phyloP scores from a whole-genome alignment of 2,113 vertebrate genomes.

The Xenopus tropicalis region DNA sequence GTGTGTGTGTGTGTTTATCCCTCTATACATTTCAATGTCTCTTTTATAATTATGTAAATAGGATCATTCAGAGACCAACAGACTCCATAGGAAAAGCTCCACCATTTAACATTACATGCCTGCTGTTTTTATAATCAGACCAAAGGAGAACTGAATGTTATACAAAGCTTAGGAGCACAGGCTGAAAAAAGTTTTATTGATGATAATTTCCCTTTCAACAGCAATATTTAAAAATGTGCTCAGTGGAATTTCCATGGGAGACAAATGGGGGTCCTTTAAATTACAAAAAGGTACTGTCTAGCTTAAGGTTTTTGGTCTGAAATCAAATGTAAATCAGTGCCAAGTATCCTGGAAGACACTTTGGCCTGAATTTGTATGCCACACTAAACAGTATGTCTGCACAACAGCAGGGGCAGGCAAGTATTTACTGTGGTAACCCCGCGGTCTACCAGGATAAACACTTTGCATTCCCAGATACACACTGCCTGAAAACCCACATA shows the following conservation, averaged over 20 bases:
- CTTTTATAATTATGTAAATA: no score
- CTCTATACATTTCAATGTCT: no score
- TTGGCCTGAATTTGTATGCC: conserved; percentile 33
- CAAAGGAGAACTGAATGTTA: no score
- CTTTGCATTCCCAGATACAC: conserved; percentile 41
- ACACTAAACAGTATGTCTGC: conserved; percentile 41
- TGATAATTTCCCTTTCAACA: background rate
- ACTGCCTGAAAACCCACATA: conserved; percentile 41
- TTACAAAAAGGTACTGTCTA: conserved; percentile 38
- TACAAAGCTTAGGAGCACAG: no score
- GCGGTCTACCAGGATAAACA: conserved; percentile 44
- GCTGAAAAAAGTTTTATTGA: no score
- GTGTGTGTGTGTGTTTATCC: no score
- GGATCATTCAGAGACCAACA: no score
- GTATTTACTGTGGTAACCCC: conserved; percentile 43
- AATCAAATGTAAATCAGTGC: conserved; percentile 25
- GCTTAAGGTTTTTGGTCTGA: conserved; percentile 24
- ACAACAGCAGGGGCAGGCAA: conserved; percentile 23
- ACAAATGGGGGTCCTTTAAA: conserved; percentile 29
- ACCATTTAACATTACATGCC: no score
- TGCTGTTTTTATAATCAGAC: no score
- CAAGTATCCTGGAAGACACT: conserved; percentile 37
- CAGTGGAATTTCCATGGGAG: conserved; percentile 26
- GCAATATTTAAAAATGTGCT: conserved; percentile 14
- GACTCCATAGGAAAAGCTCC: no score